These are phyloP conservation scores for Philopedon plagiatum DNA, from an alignment of 2,888 invertebrate species.

Conservation along the genomic window DNA sequence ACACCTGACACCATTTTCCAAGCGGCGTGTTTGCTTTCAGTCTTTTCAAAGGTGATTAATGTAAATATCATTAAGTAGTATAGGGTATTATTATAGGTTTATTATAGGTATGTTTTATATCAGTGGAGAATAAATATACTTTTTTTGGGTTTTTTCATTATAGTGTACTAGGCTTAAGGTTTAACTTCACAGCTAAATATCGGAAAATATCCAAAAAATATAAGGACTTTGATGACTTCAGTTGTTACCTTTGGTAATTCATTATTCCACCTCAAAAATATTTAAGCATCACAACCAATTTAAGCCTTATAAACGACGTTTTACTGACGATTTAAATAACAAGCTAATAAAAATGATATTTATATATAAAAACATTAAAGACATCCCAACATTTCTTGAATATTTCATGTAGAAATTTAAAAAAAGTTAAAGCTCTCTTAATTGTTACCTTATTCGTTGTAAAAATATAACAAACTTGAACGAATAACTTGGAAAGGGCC, in stretches of 20 bases:
- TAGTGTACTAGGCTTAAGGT: conserved; percentile 12
- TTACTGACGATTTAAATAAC: no score
- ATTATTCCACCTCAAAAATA: neutral
- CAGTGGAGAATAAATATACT: conserved; percentile 10
- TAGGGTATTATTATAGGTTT: conserved; percentile 26
- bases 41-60: conserved; percentile 41
- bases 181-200: conserved; percentile 18
- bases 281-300: neutral
- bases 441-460: conserved; percentile 48
- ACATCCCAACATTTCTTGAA: conserved; percentile 17
- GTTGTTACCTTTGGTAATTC: neutral
- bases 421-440: conserved; percentile 44
- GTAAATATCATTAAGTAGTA: conserved; percentile 30
- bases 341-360: neutral
- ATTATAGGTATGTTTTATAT: conserved; percentile 18
- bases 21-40: conserved; percentile 40
- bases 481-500: conserved; percentile 27
- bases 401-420: conserved; percentile 13
- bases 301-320: neutral
- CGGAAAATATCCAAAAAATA: conserved; percentile 9
- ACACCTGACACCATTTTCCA: conserved; percentile 45
- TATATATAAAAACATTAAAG: neutral
- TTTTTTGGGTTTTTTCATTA: conserved; percentile 15
- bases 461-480: conserved; percentile 34
- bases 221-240: neutral